phyloP scores from a whole-genome alignment of 92 coral and sea anemone genomes.

The Scolanthus callimorphus region DNA sequence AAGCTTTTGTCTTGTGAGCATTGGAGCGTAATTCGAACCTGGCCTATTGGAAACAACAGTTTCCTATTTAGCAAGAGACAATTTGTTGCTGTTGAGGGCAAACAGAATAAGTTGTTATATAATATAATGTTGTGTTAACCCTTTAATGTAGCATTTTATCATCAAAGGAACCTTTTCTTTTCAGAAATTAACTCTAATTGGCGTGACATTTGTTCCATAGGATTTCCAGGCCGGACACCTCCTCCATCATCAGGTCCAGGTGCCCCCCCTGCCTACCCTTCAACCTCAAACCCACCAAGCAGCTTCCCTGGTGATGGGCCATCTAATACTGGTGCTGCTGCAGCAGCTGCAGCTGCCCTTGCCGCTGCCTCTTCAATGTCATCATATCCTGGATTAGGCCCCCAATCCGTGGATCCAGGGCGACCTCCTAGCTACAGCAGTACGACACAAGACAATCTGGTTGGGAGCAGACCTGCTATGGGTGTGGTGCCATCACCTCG shows the following conservation, averaged over 20 bases:
- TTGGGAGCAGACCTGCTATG: constrained; percentile 46
- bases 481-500: constrained; percentile 41
- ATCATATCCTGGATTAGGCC: constrained; percentile 53
- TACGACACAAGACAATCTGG: constrained; percentile 61
- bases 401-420: constrained; percentile 46
- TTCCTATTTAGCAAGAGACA: too few species aligned
- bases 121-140: too few species aligned
- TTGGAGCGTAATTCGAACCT: too few species aligned
- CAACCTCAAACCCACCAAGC: constrained; percentile 23
- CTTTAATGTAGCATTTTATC: too few species aligned
- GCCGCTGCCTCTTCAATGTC: constrained; percentile 66
- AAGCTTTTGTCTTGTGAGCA: too few species aligned
- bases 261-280: not conserved
- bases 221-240: not conserved
- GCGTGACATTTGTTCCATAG: not conserved
- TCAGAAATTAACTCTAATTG: too few species aligned
- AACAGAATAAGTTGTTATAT: too few species aligned
- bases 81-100: too few species aligned
- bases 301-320: constrained; percentile 18
- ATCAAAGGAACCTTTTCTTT: too few species aligned
- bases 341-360: constrained; percentile 80
- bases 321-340: constrained; percentile 75
- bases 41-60: too few species aligned
- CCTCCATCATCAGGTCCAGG: not conserved
- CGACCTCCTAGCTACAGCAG: constrained; percentile 44